Evolutionary conservation across 2,797 vertebrate genomes (phyloP).

Genomic region (Tarsius wallacei): DNA sequence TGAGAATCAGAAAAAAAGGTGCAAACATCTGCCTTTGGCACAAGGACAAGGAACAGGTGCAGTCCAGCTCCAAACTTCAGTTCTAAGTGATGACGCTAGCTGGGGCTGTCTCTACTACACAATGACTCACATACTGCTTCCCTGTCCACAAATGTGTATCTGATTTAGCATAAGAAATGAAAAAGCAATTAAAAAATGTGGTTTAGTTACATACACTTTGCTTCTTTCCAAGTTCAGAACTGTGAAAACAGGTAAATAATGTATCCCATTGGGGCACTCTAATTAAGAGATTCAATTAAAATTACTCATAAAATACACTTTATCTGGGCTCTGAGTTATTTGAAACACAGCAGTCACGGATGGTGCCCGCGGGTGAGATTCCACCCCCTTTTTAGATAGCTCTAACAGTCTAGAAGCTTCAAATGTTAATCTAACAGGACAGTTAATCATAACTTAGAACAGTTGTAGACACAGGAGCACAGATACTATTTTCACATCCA

Average conservation of each 20-base stretch:
- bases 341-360: conserved; percentile 69
- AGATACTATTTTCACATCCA: conserved; percentile 73
- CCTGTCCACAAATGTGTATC: conserved; percentile 24
- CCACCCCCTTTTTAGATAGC: conserved; percentile 55
- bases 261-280: conserved; percentile 16
- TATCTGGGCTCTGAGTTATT: conserved; percentile 48
- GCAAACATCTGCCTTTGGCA: conserved; percentile 90
- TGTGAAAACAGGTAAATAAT: conserved; percentile 60
- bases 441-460: conserved; percentile 66
- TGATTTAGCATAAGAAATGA: neutral
- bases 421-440: conserved; percentile 47
- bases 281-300: conserved; percentile 56
- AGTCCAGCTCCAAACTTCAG: neutral
- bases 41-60: conserved; percentile 67
- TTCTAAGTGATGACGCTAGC: neutral
- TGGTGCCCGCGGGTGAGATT: conserved; percentile 8
- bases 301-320: conserved; percentile 59
- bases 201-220: neutral
- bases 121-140: conserved; percentile 22
- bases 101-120: conserved; percentile 56
- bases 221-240: conserved; percentile 24
- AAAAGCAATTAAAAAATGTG: neutral
- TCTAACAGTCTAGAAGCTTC: conserved; percentile 72
- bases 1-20: conserved; percentile 88
- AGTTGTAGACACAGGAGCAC: conserved; percentile 38